Base-by-base conservation (phyloP, 2,888 invertebrate genomes). In the Xestoiulus laeticollis region DNA sequence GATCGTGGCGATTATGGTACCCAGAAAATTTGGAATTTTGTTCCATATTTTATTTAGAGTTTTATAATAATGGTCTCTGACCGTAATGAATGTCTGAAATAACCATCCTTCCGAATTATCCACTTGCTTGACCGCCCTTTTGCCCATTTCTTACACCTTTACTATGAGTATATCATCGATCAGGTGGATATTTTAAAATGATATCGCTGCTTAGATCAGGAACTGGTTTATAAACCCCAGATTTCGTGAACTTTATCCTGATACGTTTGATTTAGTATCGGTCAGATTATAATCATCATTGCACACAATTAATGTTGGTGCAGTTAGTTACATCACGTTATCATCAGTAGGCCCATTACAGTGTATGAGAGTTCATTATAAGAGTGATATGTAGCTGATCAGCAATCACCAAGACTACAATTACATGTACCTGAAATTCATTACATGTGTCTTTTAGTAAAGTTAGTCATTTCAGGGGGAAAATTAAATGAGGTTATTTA, bases 1-100 rank as follows among this genome's bases (percentile, higher is more conserved):
- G 0, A 94, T 90, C 0, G 94, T 94, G 0, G 94, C 94, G 19
- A 95, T 92, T 87, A 94, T 91, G 3, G 93, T 93, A 38, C 93
- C 93, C 6, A 94, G 90, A 89, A 93, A 93, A 6, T 93, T 92
- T 0, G 95, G 95, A 6, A 95, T 87, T 59, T 59, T 88, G 16
- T 53, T 88, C 89, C 89, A 89, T 59, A 88, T 88, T 82, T 86
- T 88, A 30, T 89, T 86, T 44, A 89, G 48, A 8, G 48, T 30
- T 85, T 87, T 85, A 48, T 87, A 88, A 59, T 88, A 87, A 48
- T 87, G 33, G 48, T 85, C 87, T 8, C 68, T 16, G 32, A 78
- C 59, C 10, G 32, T 68, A 19, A 33, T 14, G 32, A 48, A 86
- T 22, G 68, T 8, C 68, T 68, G 68, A 8, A 68, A 68, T n/a